Evolutionary conservation across 2,888 invertebrate species (phyloP), one percentile per base, ranked within the genome.

Genomic region (Sussaba pulchella): DNA sequence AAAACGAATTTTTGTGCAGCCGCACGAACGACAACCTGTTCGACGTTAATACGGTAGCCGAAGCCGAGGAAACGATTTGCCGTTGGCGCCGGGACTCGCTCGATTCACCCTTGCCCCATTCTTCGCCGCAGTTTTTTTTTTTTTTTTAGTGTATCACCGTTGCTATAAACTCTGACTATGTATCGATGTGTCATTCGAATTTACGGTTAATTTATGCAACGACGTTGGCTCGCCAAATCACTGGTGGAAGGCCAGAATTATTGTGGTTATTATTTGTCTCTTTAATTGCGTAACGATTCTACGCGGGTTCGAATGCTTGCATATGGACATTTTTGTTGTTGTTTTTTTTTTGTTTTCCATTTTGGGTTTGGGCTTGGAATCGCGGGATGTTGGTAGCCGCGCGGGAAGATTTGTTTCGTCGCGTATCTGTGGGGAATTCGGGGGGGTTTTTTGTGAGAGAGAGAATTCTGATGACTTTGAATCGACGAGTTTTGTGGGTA

Each of bases 31-130:
- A 63, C 63, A 80, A 80, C 80, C 76, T 80, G 80, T 80, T 80
- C 63, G 45, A 72, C 63, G 75, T 80, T 77, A 66, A 73, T 81
- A 77, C 81, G 73, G 81, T 81, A 81, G 81, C 81, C 54, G 54
- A 52, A 59, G 59, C 71, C 24, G 61, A 71, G 12, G 54, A 63
- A 66, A 59, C 39, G 43, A 69, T 24, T 52, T 36, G 57, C 39
- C 54, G 57, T 26, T 81, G 77, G 77, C 81, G 73, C 78, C 81
- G 66, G 50, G 59, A 59, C 70, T 36, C 74, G 59, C 59, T 45
- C 77, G 61, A 57, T 43, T 31, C 12, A 10, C 21, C 19, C 41
- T 10, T 12, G 12, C n/a, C 10, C n/a, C 31, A 8, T 41, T 10
- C 8, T 14, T 19, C 12, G 21, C 39, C 12, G 14, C 17, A 12